Evolutionary conservation across 2,113 vertebrate species (phyloP), one percentile per base, ranked within the genome.

Genomic region (Forbesichthys agassizii): DNA sequence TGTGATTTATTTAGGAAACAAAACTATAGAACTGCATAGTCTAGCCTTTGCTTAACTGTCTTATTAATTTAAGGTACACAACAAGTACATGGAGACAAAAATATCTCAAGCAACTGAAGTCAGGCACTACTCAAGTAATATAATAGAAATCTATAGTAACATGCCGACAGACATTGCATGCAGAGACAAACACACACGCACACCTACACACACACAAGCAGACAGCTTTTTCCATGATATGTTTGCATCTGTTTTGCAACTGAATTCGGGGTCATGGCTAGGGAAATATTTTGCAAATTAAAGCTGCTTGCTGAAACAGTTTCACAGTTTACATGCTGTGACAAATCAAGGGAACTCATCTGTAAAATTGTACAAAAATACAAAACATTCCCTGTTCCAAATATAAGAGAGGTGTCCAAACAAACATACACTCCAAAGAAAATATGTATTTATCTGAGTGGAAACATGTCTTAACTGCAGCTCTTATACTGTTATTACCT

Each of bases 241-340:
- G 65, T 85, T 86, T 88, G 81, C 81, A 88, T 89, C 71, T 86
- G 78, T 18, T 89, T 88, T 89, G 81, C 80, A 83, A 77, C 16
- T 27, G 61, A 70, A 74, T 75, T 78, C 66, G 77, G n/a, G 67
- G 68, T 78, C 48, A 52, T 42, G 60, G 51, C 36, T 59, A 84
- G 33, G 79, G 13, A 87, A 89, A 85, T 84, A 3, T 64, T 65
- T 74, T 12, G 59, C 71, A 77, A 88, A 84, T 75, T 18, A 64
- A 75, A 77, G 56, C 18, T 51, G 64, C 67, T 73, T 64, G 46
- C 69, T 48, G 6, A 65, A 59, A 73, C 78, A 70, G 65, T 74
- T 75, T 47, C 9, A 47, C 1, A 18, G 16, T 6, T 49, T 49
- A 3, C 1, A 2, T 48, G 46, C 33, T 11, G 47, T 3, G n/a